Conservation (phyloP, 2,113 vertebrate genomes). For the Tamias sibiricus region DNA sequence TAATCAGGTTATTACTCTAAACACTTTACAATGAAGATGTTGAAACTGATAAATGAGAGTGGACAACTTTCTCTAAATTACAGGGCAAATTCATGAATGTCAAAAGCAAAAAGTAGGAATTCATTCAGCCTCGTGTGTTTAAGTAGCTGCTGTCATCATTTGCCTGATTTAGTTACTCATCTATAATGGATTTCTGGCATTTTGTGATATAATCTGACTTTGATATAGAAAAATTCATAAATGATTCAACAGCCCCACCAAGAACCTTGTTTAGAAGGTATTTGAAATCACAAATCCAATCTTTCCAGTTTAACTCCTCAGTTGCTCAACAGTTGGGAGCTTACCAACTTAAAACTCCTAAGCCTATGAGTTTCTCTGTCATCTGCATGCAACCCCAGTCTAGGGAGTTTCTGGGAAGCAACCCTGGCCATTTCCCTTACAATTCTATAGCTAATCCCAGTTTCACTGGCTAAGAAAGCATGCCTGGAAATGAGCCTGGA, state of each 20-base stretch:
- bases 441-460: not conserved
- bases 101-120: not conserved
- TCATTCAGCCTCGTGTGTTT: not conserved
- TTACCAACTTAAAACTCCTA: not conserved
- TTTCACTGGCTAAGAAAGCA: conserved; percentile 13
- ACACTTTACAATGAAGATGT: not conserved
- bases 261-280: conserved; percentile 65
- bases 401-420: not conserved
- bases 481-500: not conserved
- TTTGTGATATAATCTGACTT: conserved; percentile 34
- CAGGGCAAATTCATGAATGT: not conserved
- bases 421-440: not conserved
- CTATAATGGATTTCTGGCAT: conserved; percentile 16
- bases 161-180: not conserved
- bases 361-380: not conserved
- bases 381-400: not conserved
- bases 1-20: not conserved
- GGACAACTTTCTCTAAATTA: conserved; percentile 8
- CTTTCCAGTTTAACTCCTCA: conserved; percentile 73
- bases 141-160: not conserved
- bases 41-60: not conserved
- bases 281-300: conserved; percentile 29
- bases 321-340: conserved; percentile 70
- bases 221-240: not conserved
- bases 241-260: conserved; percentile 60